Percentiles rank a stretch among this genome's conserved stretches.
These are phyloP conservation scores for Emberiza fucata DNA, from an alignment of 2,113 vertebrate species.

Conservation along the genomic window DNA sequence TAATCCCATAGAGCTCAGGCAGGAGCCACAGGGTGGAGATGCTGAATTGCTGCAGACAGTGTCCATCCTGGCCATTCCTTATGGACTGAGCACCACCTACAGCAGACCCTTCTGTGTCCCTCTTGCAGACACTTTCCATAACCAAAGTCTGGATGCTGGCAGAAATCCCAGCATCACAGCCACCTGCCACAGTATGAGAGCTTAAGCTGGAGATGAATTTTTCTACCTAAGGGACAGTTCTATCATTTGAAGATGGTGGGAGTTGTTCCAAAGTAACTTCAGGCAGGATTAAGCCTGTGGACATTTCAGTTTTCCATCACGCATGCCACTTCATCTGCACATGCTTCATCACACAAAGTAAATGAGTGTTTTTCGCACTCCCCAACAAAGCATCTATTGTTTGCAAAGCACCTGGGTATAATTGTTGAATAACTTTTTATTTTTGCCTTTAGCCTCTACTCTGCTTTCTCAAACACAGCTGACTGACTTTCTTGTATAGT, in stretches of 20 bases:
- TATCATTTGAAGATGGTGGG: not conserved
- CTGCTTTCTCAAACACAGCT: not conserved
- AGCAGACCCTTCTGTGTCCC: not conserved
- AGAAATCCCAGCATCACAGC: not conserved
- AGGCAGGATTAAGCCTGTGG: not conserved
- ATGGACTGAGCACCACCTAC: not conserved
- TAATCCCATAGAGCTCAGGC: not conserved
- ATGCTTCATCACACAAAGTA: not conserved
- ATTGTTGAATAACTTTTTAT: not conserved
- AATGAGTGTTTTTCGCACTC: not conserved
- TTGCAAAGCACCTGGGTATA: not conserved
- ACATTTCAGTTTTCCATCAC: constrained; percentile 15
- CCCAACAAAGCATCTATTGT: not conserved
- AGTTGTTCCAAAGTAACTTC: not conserved
- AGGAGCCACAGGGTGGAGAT: not conserved
- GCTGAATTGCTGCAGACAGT: not conserved
- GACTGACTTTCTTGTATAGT: not conserved
- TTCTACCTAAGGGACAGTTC: not conserved
- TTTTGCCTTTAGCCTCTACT: not conserved
- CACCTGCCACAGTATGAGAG: not conserved
- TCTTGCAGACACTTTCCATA: not conserved
- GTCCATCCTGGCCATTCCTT: not conserved
- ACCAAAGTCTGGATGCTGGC: not conserved
- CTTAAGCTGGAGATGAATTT: not conserved
- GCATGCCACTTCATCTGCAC: not conserved